Evolutionary conservation across 2,113 vertebrate species (phyloP).

Genomic region (Megalops atlanticus): DNA sequence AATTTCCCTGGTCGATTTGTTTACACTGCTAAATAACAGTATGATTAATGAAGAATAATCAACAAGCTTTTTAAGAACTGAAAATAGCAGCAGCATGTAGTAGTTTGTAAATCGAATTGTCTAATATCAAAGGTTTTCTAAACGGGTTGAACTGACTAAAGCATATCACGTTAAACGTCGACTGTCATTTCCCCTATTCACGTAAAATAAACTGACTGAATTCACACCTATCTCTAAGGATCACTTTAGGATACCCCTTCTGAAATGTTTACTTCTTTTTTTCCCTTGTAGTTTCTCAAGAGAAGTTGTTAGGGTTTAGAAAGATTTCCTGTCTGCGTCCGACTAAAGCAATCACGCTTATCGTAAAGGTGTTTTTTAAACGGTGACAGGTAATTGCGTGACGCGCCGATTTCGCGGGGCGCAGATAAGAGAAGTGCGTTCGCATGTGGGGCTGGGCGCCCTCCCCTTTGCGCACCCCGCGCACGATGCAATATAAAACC

Average conservation of each 20-base stretch:
- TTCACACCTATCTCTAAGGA: background rate
- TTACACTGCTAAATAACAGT: too few relatives aligned
- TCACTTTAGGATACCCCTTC: background rate
- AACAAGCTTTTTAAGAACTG: background rate
- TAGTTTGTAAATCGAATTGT: background rate
- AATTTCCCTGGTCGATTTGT: too few relatives aligned
- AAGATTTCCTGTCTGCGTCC: background rate
- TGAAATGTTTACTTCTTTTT: background rate
- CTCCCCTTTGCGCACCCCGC: background rate
- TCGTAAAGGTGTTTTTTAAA: background rate
- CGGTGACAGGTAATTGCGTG: background rate
- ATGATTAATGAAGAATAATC: background rate
- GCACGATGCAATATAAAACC: background rate
- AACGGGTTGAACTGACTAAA: too few relatives aligned
- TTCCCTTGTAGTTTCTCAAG: too few relatives aligned
- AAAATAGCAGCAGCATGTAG: background rate
- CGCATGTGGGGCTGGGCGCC: background rate
- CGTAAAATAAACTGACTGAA: background rate
- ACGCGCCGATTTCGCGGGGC: background rate
- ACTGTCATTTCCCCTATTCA: background rate
- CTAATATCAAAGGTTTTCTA: background rate
- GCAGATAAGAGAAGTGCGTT: slow-evolving; percentile 17
- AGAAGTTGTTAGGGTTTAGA: background rate
- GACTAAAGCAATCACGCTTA: background rate
- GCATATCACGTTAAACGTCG: background rate